Evolutionary conservation across 1,140 invertebrate species (phyloP).

Genomic region (Heliothis subflexa): DNA sequence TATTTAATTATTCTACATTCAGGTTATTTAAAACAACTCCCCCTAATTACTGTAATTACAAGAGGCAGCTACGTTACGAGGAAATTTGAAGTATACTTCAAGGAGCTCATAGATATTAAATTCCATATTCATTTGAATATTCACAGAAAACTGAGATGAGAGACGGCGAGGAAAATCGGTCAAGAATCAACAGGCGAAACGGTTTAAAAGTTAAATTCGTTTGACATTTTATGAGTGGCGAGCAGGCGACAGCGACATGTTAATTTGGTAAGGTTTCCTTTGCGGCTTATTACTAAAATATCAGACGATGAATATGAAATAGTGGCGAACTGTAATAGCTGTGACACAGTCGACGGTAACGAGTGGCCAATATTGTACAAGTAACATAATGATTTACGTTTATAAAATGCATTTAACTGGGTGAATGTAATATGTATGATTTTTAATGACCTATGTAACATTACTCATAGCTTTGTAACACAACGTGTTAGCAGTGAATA

Average conservation of each 20-base stretch:
- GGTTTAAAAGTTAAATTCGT: constrained; percentile 36
- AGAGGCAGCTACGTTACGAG: constrained; percentile 1
- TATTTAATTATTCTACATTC: constrained; percentile 13
- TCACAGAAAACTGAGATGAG: constrained; percentile 6
- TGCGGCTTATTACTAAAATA: constrained; percentile 27
- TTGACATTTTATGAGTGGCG: constrained; percentile 36
- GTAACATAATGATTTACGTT: too few species aligned
- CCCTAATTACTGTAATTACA: background rate
- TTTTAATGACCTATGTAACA: too few species aligned
- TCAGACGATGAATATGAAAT: constrained; percentile 40
- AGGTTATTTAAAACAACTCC: constrained; percentile 7
- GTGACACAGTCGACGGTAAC: background rate
- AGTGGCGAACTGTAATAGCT: background rate
- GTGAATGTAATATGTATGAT: background rate
- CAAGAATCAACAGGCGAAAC: constrained; percentile 39
- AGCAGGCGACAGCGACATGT: constrained; percentile 11
- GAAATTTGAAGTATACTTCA: background rate
- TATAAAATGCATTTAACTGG: too few species aligned
- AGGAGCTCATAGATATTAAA: background rate
- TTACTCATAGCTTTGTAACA: background rate
- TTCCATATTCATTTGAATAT: constrained; percentile 35
- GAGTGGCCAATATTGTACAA: too few species aligned
- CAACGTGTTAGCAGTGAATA: constrained; percentile 10
- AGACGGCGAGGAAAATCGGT: constrained; percentile 11
- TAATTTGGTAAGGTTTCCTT: constrained; percentile 23